These are phyloP conservation scores for Remorina albescens DNA, from an alignment of 2,797 vertebrate genomes.

Conservation along the genomic window DNA sequence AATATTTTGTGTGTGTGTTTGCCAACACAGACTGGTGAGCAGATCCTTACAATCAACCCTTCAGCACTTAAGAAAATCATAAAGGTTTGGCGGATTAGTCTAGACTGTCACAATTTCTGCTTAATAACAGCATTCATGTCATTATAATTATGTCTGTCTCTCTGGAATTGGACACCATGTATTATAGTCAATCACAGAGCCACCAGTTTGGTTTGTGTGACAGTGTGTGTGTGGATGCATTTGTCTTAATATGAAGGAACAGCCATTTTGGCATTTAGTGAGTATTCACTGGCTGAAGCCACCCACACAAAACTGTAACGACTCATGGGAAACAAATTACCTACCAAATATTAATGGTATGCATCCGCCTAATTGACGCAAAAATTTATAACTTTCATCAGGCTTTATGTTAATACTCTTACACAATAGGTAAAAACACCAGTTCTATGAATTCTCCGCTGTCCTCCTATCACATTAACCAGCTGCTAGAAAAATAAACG, in stretches of 20 bases:
- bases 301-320: background rate
- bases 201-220: conserved; percentile 2
- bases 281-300: background rate
- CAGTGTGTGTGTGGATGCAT: background rate
- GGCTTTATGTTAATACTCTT: too few relatives aligned
- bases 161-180: conserved; percentile 11
- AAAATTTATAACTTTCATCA: background rate
- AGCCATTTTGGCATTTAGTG: background rate
- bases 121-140: conserved; percentile 20
- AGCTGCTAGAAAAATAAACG: conserved; percentile 12
- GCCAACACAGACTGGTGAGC: conserved; percentile 18
- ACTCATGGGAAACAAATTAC: background rate
- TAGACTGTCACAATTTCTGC: background rate
- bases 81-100: conserved; percentile 1
- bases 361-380: background rate
- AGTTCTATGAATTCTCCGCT: background rate
- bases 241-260: conserved; percentile 7
- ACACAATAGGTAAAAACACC: background rate
- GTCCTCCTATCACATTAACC: background rate
- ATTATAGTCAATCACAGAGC: conserved; percentile 27
- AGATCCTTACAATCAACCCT: conserved; percentile 6
- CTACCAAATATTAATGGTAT: background rate
- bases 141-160: conserved; percentile 13
- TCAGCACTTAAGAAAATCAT: conserved; percentile 7
- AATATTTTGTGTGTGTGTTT: background rate